Evolutionary conservation across 2,888 invertebrate genomes (phyloP).

Genomic region (Alloscopus bannaensis): DNA sequence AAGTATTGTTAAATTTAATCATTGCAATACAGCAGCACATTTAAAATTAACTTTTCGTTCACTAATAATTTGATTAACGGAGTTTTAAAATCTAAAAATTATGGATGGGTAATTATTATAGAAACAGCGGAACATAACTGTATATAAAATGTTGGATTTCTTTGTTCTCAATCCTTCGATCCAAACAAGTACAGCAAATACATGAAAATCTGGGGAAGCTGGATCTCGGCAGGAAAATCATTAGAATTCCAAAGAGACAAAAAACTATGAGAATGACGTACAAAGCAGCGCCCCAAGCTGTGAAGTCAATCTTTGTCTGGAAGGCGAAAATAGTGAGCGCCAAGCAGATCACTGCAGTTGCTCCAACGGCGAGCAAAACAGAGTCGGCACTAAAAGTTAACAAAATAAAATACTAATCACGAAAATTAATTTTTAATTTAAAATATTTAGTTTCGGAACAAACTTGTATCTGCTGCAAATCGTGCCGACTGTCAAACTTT

Average conservation of each 20-base stretch:
- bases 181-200: too few relatives aligned
- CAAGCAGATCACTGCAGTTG: conserved; percentile 89
- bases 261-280: conserved; percentile 87
- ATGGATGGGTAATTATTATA: too few relatives aligned
- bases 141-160: too few relatives aligned
- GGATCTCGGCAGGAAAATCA: conserved; percentile 78
- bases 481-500: conserved; percentile 87
- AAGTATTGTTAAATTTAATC: too few relatives aligned
- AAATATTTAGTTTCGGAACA: neutral
- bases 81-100: too few relatives aligned
- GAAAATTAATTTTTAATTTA: neutral
- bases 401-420: conserved; percentile 5
- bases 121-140: too few relatives aligned
- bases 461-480: conserved; percentile 78
- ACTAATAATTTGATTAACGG: too few relatives aligned
- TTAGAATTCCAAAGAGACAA: conserved; percentile 86
- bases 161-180: too few relatives aligned
- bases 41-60: too few relatives aligned
- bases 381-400: conserved; percentile 80
- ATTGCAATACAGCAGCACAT: too few relatives aligned
- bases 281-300: conserved; percentile 85
- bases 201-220: conserved; percentile 46
- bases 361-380: conserved; percentile 83
- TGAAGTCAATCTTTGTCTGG: conserved; percentile 94
- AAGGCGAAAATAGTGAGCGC: conserved; percentile 93